These are phyloP conservation scores for Phrynocephalus vlangalii DNA, from an alignment of 2,797 vertebrate genomes.

Conservation along the genomic window DNA sequence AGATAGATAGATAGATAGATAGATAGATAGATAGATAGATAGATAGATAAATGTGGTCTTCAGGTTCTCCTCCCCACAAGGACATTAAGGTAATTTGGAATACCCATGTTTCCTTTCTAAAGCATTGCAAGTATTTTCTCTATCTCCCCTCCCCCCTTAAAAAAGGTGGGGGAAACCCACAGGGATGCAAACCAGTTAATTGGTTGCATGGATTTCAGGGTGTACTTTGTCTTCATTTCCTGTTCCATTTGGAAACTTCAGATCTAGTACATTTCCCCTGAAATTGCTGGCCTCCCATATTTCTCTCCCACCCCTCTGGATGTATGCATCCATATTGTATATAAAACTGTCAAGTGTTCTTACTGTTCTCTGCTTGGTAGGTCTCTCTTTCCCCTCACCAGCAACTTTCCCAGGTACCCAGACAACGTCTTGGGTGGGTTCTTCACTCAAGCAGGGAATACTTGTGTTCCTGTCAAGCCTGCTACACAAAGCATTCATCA, in stretches of 20 bases:
- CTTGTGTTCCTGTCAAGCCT: constrained; percentile 76
- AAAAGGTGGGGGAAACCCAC: not conserved
- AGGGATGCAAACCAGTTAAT: not conserved
- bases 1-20: no score
- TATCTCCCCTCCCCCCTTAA: not conserved
- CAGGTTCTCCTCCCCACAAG: no score
- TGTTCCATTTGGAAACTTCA: not conserved
- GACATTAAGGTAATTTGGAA: not conserved
- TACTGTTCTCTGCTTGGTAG: constrained; percentile 53
- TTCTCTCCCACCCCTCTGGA: constrained; percentile 19
- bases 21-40: no score
- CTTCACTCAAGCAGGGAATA: constrained; percentile 25
- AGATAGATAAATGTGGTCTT: no score
- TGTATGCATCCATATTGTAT: constrained; percentile 44
- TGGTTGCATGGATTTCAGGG: not conserved
- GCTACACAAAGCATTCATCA: constrained; percentile 74
- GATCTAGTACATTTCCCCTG: not conserved
- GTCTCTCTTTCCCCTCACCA: constrained; percentile 51
- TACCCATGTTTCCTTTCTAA: not conserved
- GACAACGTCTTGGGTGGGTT: constrained; percentile 56
- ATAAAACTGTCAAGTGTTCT: constrained; percentile 59
- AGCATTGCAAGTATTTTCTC: not conserved
- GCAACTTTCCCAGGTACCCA: constrained; percentile 59
- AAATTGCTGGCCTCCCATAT: not conserved
- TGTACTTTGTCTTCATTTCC: not conserved